A percentile compares a stretch with the other conserved stretches of the same genome.
Evolutionary conservation across 2,113 vertebrate genomes (phyloP).

Genomic region (Mobula birostris): DNA sequence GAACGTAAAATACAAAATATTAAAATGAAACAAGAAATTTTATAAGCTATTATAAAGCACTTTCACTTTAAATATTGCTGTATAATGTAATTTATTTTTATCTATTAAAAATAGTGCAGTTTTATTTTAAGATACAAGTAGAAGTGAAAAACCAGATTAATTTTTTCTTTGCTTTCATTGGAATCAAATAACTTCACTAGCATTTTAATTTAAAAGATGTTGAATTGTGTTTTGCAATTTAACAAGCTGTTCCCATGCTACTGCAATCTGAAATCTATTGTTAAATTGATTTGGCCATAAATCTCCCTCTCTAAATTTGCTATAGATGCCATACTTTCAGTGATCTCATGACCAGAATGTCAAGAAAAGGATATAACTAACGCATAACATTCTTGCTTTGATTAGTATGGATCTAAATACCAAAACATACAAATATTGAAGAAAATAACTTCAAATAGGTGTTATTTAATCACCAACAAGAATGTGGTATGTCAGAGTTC

Average conservation of each 20-base stretch:
- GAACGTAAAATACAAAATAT: background rate
- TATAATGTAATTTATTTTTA: background rate
- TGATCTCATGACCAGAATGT: background rate
- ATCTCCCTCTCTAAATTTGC: background rate
- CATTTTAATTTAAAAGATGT: background rate
- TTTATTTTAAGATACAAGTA: background rate
- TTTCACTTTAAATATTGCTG: background rate
- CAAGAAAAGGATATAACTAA: background rate
- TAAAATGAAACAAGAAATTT: background rate
- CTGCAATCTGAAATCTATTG: slow-evolving; percentile 9
- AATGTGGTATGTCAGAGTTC: background rate
- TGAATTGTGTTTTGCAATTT: background rate
- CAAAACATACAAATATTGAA: background rate
- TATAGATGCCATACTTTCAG: background rate
- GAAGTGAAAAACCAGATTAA: background rate
- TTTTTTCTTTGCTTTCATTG: slow-evolving; percentile 1
- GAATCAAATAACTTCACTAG: background rate
- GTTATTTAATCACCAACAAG: background rate
- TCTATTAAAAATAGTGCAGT: background rate
- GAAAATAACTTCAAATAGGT: background rate
- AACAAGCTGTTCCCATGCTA: background rate
- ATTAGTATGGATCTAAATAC: background rate
- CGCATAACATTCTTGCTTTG: background rate
- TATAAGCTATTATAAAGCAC: background rate
- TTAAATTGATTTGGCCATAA: background rate